Evolutionary conservation across 2,113 vertebrate species (phyloP).

Genomic region (Polypterus senegalus): DNA sequence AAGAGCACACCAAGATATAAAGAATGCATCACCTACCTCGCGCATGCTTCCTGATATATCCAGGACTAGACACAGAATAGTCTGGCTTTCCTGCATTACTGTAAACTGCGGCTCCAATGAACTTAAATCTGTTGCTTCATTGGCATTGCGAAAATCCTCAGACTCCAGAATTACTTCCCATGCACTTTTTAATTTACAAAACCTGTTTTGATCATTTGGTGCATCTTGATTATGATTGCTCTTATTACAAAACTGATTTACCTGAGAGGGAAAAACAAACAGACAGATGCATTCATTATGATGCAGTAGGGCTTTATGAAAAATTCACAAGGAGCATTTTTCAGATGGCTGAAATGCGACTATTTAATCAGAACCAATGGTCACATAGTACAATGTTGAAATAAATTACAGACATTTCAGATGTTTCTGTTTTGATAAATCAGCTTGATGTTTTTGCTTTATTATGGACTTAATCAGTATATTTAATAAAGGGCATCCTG

Average conservation of each 20-base stretch:
- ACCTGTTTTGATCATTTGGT: conserved; percentile 14
- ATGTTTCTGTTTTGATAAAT: too few species aligned
- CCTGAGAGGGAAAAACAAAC: conserved; percentile 2
- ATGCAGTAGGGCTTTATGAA: too few species aligned
- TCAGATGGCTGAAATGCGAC: too few species aligned
- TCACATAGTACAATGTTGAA: background rate
- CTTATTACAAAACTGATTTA: conserved; percentile 10
- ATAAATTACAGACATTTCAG: background rate
- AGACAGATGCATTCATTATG: too few species aligned
- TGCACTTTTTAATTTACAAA: conserved; percentile 13
- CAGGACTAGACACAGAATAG: conserved; percentile 13
- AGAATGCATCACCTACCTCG: background rate
- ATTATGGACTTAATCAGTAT: too few species aligned
- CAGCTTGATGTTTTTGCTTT: too few species aligned
- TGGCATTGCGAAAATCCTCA: conserved; percentile 11
- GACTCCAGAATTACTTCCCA: conserved; percentile 13
- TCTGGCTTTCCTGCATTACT: conserved; percentile 2
- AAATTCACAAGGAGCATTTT: too few species aligned
- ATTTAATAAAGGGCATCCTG: too few species aligned
- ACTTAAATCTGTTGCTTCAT: background rate
- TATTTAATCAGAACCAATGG: background rate
- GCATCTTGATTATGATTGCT: conserved; percentile 8
- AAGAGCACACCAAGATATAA: background rate
- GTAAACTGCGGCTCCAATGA: background rate
- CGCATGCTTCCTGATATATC: conserved; percentile 15